Evolutionary conservation across 2,797 vertebrate genomes (phyloP).

Genomic region (Chrosomus eos): DNA sequence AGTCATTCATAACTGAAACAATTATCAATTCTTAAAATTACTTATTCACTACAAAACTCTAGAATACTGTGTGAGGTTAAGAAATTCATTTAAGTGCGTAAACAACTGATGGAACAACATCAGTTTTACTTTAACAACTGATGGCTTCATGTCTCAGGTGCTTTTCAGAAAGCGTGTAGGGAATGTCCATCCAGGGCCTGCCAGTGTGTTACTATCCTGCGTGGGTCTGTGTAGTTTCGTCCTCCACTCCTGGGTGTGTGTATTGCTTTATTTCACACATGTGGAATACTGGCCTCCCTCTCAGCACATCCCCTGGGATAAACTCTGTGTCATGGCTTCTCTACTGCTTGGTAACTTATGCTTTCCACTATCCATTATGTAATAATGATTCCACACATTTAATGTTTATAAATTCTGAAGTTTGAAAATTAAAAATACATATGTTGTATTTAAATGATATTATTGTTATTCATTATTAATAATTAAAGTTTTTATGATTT

Average conservation of each 20-base stretch:
- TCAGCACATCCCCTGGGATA: conserved; percentile 62
- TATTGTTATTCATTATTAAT: neutral
- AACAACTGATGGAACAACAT: no score
- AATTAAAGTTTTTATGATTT: neutral
- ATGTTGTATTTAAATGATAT: neutral
- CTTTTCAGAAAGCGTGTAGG: conserved; percentile 64
- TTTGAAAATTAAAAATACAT: neutral
- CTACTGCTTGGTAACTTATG: conserved; percentile 62
- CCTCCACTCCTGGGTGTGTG: conserved; percentile 66
- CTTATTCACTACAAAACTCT: neutral
- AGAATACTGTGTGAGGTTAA: neutral
- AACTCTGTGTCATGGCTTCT: conserved; percentile 59
- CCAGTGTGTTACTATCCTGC: conserved; percentile 61
- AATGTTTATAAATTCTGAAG: neutral
- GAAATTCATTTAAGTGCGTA: neutral
- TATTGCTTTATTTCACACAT: conserved; percentile 63
- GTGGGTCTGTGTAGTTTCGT: conserved; percentile 60
- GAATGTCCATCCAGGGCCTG: conserved; percentile 44
- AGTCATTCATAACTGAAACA: neutral
- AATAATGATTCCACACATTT: neutral
- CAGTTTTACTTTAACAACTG: neutral
- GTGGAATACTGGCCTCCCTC: conserved; percentile 65
- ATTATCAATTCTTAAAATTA: neutral
- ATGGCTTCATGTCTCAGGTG: conserved; percentile 57
- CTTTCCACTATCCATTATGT: neutral